A percentile compares a stretch with the other conserved stretches of the same genome.
Conservation (phyloP, 2,113 vertebrate species). For the Theristicus caerulescens region DNA sequence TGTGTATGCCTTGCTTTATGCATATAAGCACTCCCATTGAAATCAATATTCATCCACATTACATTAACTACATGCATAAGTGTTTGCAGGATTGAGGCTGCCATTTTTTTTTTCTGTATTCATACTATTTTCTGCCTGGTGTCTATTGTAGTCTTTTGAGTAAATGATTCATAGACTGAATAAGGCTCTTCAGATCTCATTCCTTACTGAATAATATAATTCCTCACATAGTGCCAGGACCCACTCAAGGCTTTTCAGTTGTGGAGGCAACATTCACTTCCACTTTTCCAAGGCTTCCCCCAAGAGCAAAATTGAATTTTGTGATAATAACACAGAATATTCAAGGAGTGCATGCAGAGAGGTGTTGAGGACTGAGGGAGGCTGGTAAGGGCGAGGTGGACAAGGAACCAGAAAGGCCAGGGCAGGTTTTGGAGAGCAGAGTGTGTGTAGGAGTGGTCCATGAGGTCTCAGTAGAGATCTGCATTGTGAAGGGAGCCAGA, state of each 20-base stretch:
- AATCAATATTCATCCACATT: conserved; percentile 57
- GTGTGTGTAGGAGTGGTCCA: not conserved
- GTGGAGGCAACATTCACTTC: conserved; percentile 4
- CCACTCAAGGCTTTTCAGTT: conserved; percentile 35
- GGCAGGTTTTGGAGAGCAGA: not conserved
- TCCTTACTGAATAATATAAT: conserved; percentile 35
- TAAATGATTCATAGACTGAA: conserved; percentile 32
- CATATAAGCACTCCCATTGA: conserved; percentile 43
- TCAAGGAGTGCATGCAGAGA: not conserved
- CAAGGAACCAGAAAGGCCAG: not conserved
- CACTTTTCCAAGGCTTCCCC: not conserved
- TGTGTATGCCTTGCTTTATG: conserved; percentile 31
- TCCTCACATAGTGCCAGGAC: not conserved
- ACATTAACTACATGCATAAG: conserved; percentile 27
- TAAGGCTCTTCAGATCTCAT: conserved; percentile 40
- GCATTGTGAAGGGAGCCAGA: not conserved
- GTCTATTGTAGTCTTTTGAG: conserved; percentile 36
- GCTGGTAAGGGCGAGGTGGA: not conserved
- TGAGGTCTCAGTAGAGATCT: not conserved
- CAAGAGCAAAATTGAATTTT: not conserved
- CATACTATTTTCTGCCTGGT: conserved; percentile 23
- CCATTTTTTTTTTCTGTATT: not conserved
- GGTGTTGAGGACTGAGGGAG: not conserved
- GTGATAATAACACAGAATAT: not conserved
- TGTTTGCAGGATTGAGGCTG: conserved; percentile 21